Base-by-base conservation (phyloP, 2,888 invertebrate genomes). In the Diarsia brunnea region DNA sequence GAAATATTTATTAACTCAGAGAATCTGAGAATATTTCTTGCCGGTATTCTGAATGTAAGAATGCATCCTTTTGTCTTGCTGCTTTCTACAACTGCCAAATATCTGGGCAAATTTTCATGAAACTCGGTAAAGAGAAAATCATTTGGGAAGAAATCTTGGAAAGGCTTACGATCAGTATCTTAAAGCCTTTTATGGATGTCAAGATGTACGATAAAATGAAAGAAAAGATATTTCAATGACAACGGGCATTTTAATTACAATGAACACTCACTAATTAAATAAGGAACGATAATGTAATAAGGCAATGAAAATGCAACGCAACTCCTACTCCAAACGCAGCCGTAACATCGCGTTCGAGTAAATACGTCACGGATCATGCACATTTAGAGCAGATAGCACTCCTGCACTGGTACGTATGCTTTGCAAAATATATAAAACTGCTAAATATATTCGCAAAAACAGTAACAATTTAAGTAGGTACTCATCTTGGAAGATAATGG, bases 341-440 rank as follows among this genome's bases (percentile, higher is more conserved):
- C 70, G 82, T 82, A 70, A 87, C 87, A 88, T 90, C 88, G 88
- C 91, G 88, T 89, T 89, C 86, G 86, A 71, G 69, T 83, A 78
- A 81, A 88, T 79, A 84, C 86, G 92, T 86, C 87, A 92, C 91
- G 93, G 88, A 76, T 75, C 78, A 70, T 91, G 92, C 87, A 80
- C 91, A 94, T 91, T 74, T 89, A 87, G 94, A 90, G 79, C 93
- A 88, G 86, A 88, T 88, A 88, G 80, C 87, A 84, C 70, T 68
- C 66, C 69, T 69, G 68, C 66, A 51, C 71, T 64, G 60, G 49
- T 45, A 63, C 65, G 55, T 53, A 77, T 78, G 31, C 65, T 73
- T 81, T 67, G 65, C 53, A 72, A 76, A 78, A 74, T 78, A 69
- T 55, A 73, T 61, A 51, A 16, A 27, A 80, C 45, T 47, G 55